These are phyloP conservation scores for Chymomyza fuscimana DNA, from an alignment of 2,888 invertebrate genomes.

Conservation along the genomic window DNA sequence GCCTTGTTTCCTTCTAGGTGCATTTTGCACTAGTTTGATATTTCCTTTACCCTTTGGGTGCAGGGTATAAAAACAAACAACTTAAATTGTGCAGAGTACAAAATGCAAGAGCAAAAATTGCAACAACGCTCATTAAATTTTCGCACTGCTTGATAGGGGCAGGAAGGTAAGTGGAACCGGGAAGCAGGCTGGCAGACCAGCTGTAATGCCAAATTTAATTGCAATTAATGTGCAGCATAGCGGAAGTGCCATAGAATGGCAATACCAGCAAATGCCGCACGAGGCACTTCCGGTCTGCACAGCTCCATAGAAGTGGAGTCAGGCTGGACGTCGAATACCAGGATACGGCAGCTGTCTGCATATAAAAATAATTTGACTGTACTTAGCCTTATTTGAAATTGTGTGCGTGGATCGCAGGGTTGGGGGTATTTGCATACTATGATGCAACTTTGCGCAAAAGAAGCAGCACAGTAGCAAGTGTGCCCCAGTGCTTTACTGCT, in stretches of 20 bases:
- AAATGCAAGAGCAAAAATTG: slow-evolving; percentile 54
- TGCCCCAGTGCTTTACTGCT: background rate
- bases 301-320: slow-evolving; percentile 35
- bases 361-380: slow-evolving; percentile 30
- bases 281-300: slow-evolving; percentile 47
- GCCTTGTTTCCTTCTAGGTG: too few relatives aligned
- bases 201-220: slow-evolving; percentile 66
- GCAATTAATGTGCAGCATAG: slow-evolving; percentile 68
- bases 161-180: background rate
- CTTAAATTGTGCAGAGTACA: slow-evolving; percentile 60
- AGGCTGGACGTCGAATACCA: background rate
- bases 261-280: background rate
- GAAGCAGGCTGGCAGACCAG: slow-evolving; percentile 6
- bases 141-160: slow-evolving; percentile 14
- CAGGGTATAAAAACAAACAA: slow-evolving; percentile 44
- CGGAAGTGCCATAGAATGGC: slow-evolving; percentile 58
- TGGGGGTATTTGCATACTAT: background rate
- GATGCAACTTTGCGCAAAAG: background rate
- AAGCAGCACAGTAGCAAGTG: background rate
- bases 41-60: too few relatives aligned
- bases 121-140: slow-evolving; percentile 52
- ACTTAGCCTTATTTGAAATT: slow-evolving; percentile 16
- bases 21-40: too few relatives aligned
- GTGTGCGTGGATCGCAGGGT: background rate
- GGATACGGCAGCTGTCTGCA: background rate